A percentile compares a stretch with the other conserved stretches of the same genome.
Conservation (phyloP, 2,797 vertebrate genomes). For the Glossophaga mutica region DNA sequence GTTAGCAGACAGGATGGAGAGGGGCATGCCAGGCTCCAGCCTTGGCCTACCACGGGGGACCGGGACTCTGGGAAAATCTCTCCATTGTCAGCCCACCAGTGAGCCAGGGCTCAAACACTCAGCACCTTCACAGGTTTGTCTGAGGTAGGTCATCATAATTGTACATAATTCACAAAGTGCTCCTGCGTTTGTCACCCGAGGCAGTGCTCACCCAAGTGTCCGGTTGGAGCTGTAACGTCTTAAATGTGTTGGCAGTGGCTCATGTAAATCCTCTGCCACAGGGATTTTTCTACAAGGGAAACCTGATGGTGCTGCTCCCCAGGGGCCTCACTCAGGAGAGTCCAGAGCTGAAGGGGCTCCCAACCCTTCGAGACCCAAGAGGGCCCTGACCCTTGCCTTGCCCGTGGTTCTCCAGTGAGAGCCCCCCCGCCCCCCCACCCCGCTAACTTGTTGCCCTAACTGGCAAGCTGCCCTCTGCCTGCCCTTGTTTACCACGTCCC, state of each 20-base stretch:
- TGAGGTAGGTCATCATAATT: accelerated
- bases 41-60: neutral
- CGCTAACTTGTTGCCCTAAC: neutral
- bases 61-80: neutral
- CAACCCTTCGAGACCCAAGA: neutral
- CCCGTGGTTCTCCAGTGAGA: neutral
- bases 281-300: neutral
- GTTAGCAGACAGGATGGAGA: neutral
- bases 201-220: accelerated
- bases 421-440: no score
- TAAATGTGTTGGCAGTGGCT: neutral
- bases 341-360: neutral
- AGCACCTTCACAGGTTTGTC: neutral
- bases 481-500: neutral
- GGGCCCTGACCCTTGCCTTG: neutral
- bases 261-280: neutral
- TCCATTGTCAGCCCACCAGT: neutral
- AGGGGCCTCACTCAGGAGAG: neutral
- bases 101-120: neutral
- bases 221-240: accelerated
- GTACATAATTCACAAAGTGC: no score
- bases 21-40: neutral
- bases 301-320: neutral
- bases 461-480: neutral
- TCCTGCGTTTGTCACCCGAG: neutral